Percentiles rank a stretch among this genome's conserved stretches.
phyloP scores from a whole-genome alignment of 2,888 invertebrate species.

The Tupiocoris notatus region DNA sequence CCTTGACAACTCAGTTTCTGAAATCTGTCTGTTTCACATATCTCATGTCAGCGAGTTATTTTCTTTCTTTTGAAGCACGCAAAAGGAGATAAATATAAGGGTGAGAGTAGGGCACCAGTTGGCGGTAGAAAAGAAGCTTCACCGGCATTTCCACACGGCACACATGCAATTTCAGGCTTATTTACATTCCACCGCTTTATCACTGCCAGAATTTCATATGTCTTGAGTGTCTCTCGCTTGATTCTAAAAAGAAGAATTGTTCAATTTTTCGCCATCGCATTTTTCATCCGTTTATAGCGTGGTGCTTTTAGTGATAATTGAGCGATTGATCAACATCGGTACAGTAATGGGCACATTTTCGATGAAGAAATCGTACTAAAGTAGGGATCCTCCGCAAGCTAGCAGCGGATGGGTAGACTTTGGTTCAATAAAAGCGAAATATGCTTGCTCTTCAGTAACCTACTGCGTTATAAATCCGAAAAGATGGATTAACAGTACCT shows the following conservation, averaged over 20 bases:
- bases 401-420: too few relatives aligned
- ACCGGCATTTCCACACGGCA: conserved; percentile 6
- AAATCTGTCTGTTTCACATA: conserved; percentile 35
- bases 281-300: too few relatives aligned
- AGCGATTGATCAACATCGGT: too few relatives aligned
- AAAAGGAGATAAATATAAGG: background rate
- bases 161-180: conserved; percentile 36
- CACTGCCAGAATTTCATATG: conserved; percentile 6
- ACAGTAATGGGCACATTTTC: too few relatives aligned
- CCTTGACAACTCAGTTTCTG: conserved; percentile 29
- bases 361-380: too few relatives aligned
- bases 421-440: too few relatives aligned
- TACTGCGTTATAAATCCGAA: too few relatives aligned
- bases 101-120: background rate
- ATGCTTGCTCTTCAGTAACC: too few relatives aligned
- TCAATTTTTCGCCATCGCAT: too few relatives aligned
- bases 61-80: background rate
- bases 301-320: too few relatives aligned
- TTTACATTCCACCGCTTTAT: conserved; percentile 35
- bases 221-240: background rate
- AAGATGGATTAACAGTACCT: too few relatives aligned
- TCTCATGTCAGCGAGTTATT: conserved; percentile 28
- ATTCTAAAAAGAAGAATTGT: background rate
- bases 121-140: background rate
- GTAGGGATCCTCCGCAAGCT: too few relatives aligned